phyloP scores from a whole-genome alignment of 2,888 invertebrate genomes.

The Drosophila conformis region DNA sequence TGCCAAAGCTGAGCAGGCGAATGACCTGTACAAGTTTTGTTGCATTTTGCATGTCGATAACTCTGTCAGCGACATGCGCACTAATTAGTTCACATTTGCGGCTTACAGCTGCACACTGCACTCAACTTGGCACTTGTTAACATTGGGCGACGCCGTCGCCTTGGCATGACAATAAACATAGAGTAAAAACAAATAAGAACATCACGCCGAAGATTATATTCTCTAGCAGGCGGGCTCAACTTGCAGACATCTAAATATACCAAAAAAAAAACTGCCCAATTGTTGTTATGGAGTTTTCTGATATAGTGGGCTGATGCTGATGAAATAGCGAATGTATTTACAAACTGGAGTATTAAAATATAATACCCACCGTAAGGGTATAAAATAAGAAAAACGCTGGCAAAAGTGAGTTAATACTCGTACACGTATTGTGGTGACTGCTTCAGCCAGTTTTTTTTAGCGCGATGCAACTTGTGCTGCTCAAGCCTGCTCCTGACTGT shows the following conservation, averaged over 20 bases:
- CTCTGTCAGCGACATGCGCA: slow-evolving; percentile 76
- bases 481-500: slow-evolving; percentile 65
- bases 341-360: neutral
- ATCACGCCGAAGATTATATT: neutral
- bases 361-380: neutral
- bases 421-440: slow-evolving; percentile 33
- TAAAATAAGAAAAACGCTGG: slow-evolving; percentile 38
- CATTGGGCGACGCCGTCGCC: slow-evolving; percentile 52
- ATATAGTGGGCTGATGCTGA: neutral
- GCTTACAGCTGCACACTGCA: slow-evolving; percentile 60
- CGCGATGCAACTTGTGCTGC: slow-evolving; percentile 44
- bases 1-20: slow-evolving; percentile 43
- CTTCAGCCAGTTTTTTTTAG: slow-evolving; percentile 49
- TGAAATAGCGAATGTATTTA: neutral
- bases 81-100: slow-evolving; percentile 76
- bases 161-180: slow-evolving; percentile 16
- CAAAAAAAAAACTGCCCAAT: neutral
- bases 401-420: slow-evolving; percentile 74
- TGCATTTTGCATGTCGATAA: slow-evolving; percentile 61
- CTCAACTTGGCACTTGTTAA: slow-evolving; percentile 70
- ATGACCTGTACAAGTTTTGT: slow-evolving; percentile 53
- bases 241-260: neutral
- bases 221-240: neutral
- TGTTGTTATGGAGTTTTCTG: neutral
- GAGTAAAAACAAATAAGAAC: neutral